A percentile compares a stretch with the other conserved stretches of the same genome.
Conservation (phyloP, 2,113 vertebrate genomes). For the Platanista minor region DNA sequence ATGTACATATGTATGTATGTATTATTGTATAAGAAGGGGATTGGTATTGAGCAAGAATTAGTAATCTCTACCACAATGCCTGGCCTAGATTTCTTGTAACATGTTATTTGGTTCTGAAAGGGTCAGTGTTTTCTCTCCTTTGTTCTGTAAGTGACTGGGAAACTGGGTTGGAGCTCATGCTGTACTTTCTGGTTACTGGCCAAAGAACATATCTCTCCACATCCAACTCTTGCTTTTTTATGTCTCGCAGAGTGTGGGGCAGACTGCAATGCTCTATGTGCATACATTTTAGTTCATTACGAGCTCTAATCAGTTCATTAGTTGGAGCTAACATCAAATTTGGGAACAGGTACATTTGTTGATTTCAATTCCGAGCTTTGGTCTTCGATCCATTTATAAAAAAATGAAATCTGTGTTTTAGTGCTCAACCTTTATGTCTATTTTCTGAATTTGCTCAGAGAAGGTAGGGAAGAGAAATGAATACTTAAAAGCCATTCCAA, state of each 20-base stretch:
- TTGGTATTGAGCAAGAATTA: not conserved
- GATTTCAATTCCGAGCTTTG: not conserved
- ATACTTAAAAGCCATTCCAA: not conserved
- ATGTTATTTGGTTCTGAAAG: not conserved
- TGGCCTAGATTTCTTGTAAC: not conserved
- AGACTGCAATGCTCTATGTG: not conserved
- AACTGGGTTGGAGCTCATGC: not conserved
- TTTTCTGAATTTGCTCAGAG: not conserved
- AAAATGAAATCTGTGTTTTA: not conserved
- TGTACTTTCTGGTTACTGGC: not conserved
- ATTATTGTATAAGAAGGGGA: not conserved
- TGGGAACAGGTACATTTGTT: not conserved
- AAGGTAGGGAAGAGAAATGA: not conserved
- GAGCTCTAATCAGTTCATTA: not conserved
- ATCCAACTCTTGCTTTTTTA: not conserved
- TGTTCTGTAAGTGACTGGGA: not conserved
- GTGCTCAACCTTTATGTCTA: not conserved
- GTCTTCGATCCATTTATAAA: not conserved
- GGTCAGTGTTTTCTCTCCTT: not conserved
- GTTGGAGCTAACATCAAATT: not conserved
- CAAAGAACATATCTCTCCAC: not conserved
- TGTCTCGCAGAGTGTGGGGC: not conserved
- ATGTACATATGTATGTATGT: not conserved
- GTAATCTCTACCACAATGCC: not conserved
- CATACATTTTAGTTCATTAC: not conserved